Evolutionary conservation across 2,888 invertebrate genomes (phyloP).

Genomic region (Yponomeuta cagnagella): DNA sequence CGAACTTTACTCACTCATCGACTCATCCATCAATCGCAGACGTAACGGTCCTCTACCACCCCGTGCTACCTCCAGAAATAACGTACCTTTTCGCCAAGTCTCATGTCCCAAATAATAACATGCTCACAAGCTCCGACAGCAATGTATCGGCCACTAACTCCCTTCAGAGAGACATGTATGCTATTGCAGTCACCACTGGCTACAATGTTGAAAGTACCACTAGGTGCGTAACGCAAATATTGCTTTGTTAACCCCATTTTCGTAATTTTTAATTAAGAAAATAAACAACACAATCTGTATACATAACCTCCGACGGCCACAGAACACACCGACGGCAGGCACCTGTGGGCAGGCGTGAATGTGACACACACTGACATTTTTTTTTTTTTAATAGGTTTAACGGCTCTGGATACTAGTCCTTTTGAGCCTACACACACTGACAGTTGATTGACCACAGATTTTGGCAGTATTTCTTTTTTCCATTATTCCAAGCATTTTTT

Average conservation of each 20-base stretch:
- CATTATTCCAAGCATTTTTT: too few relatives aligned
- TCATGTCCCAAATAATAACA: slow-evolving; percentile 95
- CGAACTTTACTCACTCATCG: too few relatives aligned
- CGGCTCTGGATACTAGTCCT: too few relatives aligned
- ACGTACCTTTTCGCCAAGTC: slow-evolving; percentile 85
- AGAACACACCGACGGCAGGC: background rate
- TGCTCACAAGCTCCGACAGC: slow-evolving; percentile 96
- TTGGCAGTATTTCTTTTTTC: too few relatives aligned
- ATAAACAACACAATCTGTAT: slow-evolving; percentile 14
- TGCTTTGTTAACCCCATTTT: slow-evolving; percentile 94
- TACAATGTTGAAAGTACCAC: slow-evolving; percentile 92
- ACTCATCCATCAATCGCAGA: too few relatives aligned
- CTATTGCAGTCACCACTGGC: slow-evolving; percentile 87
- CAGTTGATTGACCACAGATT: too few relatives aligned
- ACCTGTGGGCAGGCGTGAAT: background rate
- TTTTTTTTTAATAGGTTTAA: background rate
- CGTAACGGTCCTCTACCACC: too few relatives aligned
- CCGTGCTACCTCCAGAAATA: slow-evolving; percentile 21
- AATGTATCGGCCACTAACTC: slow-evolving; percentile 87
- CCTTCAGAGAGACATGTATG: slow-evolving; percentile 84
- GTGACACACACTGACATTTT: slow-evolving; percentile 11
- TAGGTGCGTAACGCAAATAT: slow-evolving; percentile 91
- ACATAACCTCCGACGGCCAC: slow-evolving; percentile 7
- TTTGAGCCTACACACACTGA: too few relatives aligned
- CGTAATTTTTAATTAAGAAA: slow-evolving; percentile 10